These are phyloP conservation scores for Oreochromis grahami DNA, from an alignment of 2,797 vertebrate genomes.

Conservation along the genomic window DNA sequence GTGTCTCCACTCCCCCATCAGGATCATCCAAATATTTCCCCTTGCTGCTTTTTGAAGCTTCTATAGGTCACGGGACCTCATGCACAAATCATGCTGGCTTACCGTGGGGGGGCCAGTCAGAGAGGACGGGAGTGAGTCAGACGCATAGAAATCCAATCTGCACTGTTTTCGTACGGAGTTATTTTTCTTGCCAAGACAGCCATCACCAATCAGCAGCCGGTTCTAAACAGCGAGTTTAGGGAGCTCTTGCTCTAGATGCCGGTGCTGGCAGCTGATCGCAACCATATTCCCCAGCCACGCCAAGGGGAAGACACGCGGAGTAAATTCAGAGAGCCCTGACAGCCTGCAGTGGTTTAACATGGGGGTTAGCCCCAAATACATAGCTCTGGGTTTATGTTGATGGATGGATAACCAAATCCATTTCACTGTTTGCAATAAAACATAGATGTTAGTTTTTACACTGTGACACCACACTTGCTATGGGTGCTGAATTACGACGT, in stretches of 20 bases:
- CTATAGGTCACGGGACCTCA: conserved; percentile 86
- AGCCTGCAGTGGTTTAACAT: conserved; percentile 60
- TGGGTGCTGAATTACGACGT: conserved; percentile 38
- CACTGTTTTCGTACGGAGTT: conserved; percentile 79
- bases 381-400: conserved; percentile 60
- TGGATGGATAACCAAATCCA: conserved; percentile 71
- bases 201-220: conserved; percentile 75
- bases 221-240: conserved; percentile 59
- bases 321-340: conserved; percentile 54
- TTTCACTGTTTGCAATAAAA: conserved; percentile 68
- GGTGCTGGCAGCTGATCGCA: conserved; percentile 56
- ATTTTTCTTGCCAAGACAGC: conserved; percentile 81
- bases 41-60: conserved; percentile 87
- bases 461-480: conserved; percentile 42
- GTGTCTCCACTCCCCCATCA: conserved; percentile 84
- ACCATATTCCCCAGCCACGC: conserved; percentile 50
- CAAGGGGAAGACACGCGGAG: conserved; percentile 47
- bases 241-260: conserved; percentile 48
- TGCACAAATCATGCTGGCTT: conserved; percentile 94
- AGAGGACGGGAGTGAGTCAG: conserved; percentile 67
- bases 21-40: conserved; percentile 90
- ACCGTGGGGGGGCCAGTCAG: conserved; percentile 67
- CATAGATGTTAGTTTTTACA: conserved; percentile 56
- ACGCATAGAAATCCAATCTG: conserved; percentile 89
- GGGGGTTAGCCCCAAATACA: conserved; percentile 55